phyloP scores from a whole-genome alignment of 2,888 invertebrate species.

The Acleris emargana region DNA sequence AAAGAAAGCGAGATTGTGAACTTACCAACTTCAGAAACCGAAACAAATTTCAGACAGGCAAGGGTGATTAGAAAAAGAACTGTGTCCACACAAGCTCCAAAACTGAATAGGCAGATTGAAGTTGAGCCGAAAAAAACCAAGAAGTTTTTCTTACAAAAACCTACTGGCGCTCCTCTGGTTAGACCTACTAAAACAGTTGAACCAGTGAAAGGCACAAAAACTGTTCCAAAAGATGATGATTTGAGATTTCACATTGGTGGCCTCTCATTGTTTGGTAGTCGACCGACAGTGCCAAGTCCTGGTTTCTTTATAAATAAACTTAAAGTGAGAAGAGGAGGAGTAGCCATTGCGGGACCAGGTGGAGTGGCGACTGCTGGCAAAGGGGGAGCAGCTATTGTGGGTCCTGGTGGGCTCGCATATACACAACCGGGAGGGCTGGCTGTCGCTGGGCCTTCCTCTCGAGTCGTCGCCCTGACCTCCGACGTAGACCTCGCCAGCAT shows the following conservation, averaged over 20 bases:
- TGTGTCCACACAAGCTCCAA: constrained; percentile 47
- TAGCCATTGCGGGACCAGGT: constrained; percentile 92
- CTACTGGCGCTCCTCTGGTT: constrained; percentile 42
- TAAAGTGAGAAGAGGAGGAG: constrained; percentile 89
- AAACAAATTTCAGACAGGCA: constrained; percentile 52
- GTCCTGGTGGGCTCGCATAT: constrained; percentile 90
- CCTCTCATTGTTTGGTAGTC: constrained; percentile 53
- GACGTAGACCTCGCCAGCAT: constrained; percentile 84
- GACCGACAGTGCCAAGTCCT: constrained; percentile 71
- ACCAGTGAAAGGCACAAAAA: constrained; percentile 53
- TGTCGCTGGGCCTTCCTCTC: constrained; percentile 89
- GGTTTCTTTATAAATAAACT: constrained; percentile 88
- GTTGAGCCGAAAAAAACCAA: constrained; percentile 52
- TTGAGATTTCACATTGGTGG: constrained; percentile 50
- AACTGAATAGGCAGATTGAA: constrained; percentile 50
- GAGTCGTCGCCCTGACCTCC: constrained; percentile 87
- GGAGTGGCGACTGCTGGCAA: constrained; percentile 91
- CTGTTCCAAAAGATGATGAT: constrained; percentile 52
- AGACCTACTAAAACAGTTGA: constrained; percentile 59
- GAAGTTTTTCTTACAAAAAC: constrained; percentile 55
- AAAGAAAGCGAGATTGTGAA: constrained; percentile 36
- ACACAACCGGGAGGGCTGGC: constrained; percentile 90
- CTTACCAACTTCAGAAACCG: constrained; percentile 10
- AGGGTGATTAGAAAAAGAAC: constrained; percentile 67
- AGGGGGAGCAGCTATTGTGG: constrained; percentile 91